Percentiles rank a stretch among this genome's conserved stretches.
phyloP scores from a whole-genome alignment of 1,140 invertebrate species.

The Halictus rubicundus region DNA sequence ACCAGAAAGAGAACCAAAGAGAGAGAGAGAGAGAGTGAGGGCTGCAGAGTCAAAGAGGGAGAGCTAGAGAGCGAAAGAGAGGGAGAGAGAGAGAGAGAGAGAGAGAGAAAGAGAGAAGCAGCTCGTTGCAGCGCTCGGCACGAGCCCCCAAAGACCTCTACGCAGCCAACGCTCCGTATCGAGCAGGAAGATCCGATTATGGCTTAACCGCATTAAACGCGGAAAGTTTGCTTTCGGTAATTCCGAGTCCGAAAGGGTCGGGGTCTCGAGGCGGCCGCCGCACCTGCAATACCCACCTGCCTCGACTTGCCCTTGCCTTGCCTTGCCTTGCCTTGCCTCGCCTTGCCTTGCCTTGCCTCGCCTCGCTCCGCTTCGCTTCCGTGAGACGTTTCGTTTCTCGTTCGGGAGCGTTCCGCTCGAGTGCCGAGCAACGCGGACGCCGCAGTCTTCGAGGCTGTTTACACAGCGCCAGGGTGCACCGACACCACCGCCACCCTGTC shows the following conservation, averaged over 20 bases:
- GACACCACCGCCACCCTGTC: background rate
- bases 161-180: slow-evolving; percentile 55
- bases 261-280: slow-evolving; percentile 1
- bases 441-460: slow-evolving; percentile 47
- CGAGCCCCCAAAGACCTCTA: slow-evolving; percentile 47
- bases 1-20: too few species aligned
- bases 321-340: background rate
- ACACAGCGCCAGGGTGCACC: slow-evolving; percentile 1
- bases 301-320: background rate
- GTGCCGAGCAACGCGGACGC: slow-evolving; percentile 15
- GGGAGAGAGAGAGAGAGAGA: too few species aligned
- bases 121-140: background rate
- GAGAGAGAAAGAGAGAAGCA: too few species aligned
- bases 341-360: background rate
- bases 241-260: slow-evolving; percentile 47
- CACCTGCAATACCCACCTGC: slow-evolving; percentile 56
- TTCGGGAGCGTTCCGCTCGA: slow-evolving; percentile 28
- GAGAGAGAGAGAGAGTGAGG: too few species aligned
- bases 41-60: too few species aligned
- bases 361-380: background rate
- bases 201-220: slow-evolving; percentile 67
- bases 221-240: slow-evolving; percentile 67
- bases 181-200: slow-evolving; percentile 66
- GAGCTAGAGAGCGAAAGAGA: too few species aligned
- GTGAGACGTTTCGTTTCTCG: slow-evolving; percentile 19